Percentiles rank a stretch among this genome's conserved stretches.
Conservation (phyloP, 2,113 vertebrate genomes). For the Apistogramma diplotaenia region DNA sequence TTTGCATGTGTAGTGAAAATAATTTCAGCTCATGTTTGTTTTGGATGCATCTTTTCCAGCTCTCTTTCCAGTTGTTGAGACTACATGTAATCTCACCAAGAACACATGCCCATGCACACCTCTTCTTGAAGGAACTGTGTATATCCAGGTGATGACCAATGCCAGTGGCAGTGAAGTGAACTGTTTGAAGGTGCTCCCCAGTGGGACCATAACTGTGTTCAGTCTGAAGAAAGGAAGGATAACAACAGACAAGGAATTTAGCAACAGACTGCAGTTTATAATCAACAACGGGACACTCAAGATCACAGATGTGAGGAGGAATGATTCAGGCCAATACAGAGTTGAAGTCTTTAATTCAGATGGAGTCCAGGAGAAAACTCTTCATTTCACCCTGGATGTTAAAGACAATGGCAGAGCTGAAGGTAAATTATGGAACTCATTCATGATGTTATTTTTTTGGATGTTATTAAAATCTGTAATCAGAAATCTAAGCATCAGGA, state of each 20-base stretch:
- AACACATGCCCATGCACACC: conserved; percentile 2
- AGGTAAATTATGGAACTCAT: background rate
- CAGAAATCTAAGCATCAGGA: background rate
- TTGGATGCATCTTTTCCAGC: background rate
- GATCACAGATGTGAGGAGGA: conserved; percentile 14
- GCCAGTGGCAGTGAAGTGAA: background rate
- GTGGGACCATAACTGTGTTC: background rate
- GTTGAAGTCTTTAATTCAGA: background rate
- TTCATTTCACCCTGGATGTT: conserved; percentile 12
- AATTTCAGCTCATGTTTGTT: background rate
- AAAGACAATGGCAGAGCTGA: conserved; percentile 49
- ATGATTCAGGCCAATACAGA: conserved; percentile 43
- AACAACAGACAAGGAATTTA: background rate
- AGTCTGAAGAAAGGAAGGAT: background rate
- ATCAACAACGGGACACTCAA: conserved; percentile 43
- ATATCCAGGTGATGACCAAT: conserved; percentile 41
- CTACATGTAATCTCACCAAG: conserved; percentile 1
- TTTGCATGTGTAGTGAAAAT: background rate
- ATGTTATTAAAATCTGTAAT: background rate
- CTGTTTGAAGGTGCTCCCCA: conserved; percentile 14
- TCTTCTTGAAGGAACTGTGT: conserved; percentile 21
- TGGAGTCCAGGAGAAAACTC: background rate
- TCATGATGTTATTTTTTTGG: background rate
- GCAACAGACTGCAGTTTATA: conserved; percentile 22
- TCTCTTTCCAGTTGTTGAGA: conserved; percentile 2